A percentile compares a stretch with the other conserved stretches of the same genome.
Evolutionary conservation across 2,113 vertebrate genomes (phyloP).

Genomic region (Mystacornis crossleyi): DNA sequence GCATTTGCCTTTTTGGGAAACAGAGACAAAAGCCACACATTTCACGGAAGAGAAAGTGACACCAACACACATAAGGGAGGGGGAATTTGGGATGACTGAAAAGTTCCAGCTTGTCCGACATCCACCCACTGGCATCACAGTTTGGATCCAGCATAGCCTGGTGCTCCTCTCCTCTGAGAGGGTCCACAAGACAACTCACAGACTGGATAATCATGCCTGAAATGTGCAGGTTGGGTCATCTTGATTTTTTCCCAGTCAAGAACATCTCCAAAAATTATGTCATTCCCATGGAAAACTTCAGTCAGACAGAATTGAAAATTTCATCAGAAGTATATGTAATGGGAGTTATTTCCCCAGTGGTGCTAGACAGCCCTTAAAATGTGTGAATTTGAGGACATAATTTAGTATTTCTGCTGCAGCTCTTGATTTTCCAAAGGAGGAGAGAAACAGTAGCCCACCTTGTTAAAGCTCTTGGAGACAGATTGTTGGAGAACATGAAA

Average conservation of each 20-base stretch:
- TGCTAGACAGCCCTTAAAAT: neutral
- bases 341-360: neutral
- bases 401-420: neutral
- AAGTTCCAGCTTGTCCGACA: neutral
- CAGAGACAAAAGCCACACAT: neutral
- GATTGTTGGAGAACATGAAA: slow-evolving; percentile 10
- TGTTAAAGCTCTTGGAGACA: neutral
- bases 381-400: neutral
- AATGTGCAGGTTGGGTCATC: neutral
- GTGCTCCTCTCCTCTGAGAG: neutral
- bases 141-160: neutral
- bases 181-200: fast-evolving
- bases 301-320: neutral
- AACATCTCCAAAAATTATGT: neutral
- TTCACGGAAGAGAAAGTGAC: neutral
- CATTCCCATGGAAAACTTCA: neutral
- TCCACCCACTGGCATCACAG: neutral
- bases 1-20: neutral
- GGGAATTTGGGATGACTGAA: neutral
- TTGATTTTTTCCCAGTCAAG: neutral
- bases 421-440: neutral
- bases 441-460: neutral
- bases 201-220: neutral
- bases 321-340: neutral
- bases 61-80: neutral